phyloP scores from a whole-genome alignment of 1,140 invertebrate species.

The Diprion similis region DNA sequence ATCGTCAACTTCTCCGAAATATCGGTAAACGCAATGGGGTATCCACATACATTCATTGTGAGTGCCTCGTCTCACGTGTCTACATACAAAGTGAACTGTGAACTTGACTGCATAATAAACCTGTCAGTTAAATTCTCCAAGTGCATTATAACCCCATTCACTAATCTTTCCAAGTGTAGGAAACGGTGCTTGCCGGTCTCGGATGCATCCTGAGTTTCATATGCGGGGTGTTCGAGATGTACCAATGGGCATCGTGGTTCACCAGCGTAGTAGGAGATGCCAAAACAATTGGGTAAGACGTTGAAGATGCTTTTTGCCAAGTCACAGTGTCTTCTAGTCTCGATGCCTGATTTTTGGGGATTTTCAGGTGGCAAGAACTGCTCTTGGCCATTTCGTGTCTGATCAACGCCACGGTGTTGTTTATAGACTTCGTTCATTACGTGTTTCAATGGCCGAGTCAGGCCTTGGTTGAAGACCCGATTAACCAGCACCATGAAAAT shows the following conservation, averaged over 20 bases:
- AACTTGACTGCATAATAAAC: no score
- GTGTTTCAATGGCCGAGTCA: not conserved
- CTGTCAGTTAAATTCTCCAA: no score
- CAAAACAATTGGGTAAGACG: not conserved
- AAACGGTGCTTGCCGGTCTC: slow-evolving; percentile 6
- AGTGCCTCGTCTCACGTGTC: slow-evolving; percentile 10
- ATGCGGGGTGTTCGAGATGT: slow-evolving; percentile 16
- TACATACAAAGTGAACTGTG: no score
- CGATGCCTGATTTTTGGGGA: not conserved
- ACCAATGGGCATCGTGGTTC: slow-evolving; percentile 21
- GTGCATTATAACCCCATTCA: no score
- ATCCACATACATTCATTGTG: slow-evolving; percentile 32
- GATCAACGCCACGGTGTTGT: not conserved
- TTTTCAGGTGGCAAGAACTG: not conserved
- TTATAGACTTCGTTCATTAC: not conserved
- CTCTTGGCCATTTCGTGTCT: not conserved
- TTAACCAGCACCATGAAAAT: not conserved
- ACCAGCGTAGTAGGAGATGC: not conserved
- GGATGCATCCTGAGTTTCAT: slow-evolving; percentile 11
- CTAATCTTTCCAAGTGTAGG: not conserved
- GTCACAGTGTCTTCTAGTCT: no score
- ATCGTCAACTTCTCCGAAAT: slow-evolving; percentile 30
- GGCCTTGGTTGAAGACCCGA: not conserved
- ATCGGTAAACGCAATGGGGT: not conserved
- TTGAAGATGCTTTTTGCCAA: not conserved